phyloP scores from a whole-genome alignment of 2,113 vertebrate genomes.

The Calyptommatus sinebrachiatus region DNA sequence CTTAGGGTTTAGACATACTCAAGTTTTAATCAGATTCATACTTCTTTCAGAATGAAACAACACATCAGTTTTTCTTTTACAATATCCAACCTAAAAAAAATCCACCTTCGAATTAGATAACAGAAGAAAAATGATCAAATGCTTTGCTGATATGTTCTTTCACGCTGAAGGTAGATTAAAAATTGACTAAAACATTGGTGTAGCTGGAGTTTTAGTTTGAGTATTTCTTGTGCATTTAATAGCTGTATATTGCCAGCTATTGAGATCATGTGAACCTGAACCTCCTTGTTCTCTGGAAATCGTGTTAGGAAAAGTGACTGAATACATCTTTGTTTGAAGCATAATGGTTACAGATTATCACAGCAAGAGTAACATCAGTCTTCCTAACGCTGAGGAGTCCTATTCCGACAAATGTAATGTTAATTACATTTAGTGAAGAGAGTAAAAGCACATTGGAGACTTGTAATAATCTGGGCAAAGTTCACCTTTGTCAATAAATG shows the following conservation, averaged over 20 bases:
- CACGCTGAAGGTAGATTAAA: too few relatives aligned
- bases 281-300: slow-evolving; percentile 15
- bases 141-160: too few relatives aligned
- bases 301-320: background rate
- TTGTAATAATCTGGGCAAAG: slow-evolving; percentile 45
- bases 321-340: background rate
- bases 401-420: slow-evolving; percentile 30
- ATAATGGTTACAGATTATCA: slow-evolving; percentile 29
- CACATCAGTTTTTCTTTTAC: too few relatives aligned
- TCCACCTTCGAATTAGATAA: too few relatives aligned
- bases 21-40: too few relatives aligned
- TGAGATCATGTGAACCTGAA: slow-evolving; percentile 10
- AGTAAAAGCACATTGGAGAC: slow-evolving; percentile 38
- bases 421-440: slow-evolving; percentile 54
- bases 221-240: too few relatives aligned
- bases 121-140: too few relatives aligned
- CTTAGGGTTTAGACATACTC: background rate
- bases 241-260: background rate
- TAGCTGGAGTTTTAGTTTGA: too few relatives aligned
- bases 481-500: slow-evolving; percentile 53
- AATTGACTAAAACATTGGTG: too few relatives aligned
- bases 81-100: too few relatives aligned
- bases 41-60: too few relatives aligned
- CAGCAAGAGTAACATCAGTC: background rate
- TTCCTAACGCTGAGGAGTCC: slow-evolving; percentile 13